Evolutionary conservation across 2,888 invertebrate species (phyloP), one percentile per base, ranked within the genome.

Genomic region (Lydus trimaculatus): DNA sequence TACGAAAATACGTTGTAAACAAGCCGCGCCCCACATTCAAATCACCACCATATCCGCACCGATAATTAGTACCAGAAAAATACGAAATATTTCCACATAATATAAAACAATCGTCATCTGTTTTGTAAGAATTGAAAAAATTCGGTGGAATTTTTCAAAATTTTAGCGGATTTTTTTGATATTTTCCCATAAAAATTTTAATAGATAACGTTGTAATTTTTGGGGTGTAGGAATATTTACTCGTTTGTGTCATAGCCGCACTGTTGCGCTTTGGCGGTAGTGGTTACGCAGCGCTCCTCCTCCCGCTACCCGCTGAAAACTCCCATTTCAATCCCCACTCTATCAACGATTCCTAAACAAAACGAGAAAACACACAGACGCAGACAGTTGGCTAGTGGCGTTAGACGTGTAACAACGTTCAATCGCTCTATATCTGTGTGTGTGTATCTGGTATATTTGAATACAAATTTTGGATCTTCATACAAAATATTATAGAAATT

Each of bases 21-120:
- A 90, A 89, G 90, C 89, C 90, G 90, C 91, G 89, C 90, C 90
- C 91, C 89, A 87, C 88, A 85, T 88, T 90, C 89, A 89, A 90
- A 89, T 87, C 87, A 72, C 73, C 74, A 88, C 88, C 87, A 87
- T 86, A 87, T 89, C 87, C 89, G 88, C 89, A 76, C 84, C 86
- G 86, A 87, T 86, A 89, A 89, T 86, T 89, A 90, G 88, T 88
- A 86, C 87, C 85, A 84, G 84, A 82, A 83, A 78, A 86, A 85
- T 86, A 85, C 85, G 85, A 4, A 72, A 65, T 39, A 65, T 23
- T 60, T 6, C 5, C 11, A 2, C 20, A 31, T 9, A 28, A 8
- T 48, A 33, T 64, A n/a, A 11, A 31, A 6, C 43, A 9, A 52
- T 48, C n/a, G 15, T 63, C 1, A 3, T n/a, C 33, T n/a, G 3